phyloP scores from a whole-genome alignment of 2,888 invertebrate genomes.

The Drosophila greeni region DNA sequence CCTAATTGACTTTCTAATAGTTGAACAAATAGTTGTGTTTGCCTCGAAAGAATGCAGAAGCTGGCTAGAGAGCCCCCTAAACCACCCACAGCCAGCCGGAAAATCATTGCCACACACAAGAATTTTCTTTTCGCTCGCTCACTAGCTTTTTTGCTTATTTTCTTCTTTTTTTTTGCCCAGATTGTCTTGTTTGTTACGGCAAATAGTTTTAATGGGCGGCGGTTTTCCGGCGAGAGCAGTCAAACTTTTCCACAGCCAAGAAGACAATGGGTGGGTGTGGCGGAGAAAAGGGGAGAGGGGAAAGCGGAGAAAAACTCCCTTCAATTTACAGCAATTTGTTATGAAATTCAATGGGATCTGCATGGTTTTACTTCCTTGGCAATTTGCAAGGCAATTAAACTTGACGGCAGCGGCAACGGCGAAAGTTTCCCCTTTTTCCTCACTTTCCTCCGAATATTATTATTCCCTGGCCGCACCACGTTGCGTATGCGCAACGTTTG shows the following conservation, averaged over 20 bases:
- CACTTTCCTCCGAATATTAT: background rate
- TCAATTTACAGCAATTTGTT: conserved; percentile 65
- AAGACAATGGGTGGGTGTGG: conserved; percentile 37
- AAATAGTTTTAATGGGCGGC: conserved; percentile 70
- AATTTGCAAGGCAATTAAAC: conserved; percentile 73
- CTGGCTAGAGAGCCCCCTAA: conserved; percentile 42
- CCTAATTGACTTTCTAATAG: conserved; percentile 70
- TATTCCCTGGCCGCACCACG: conserved; percentile 21
- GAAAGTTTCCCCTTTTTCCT: conserved; percentile 15
- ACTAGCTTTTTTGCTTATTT: background rate
- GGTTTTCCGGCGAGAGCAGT: conserved; percentile 51
- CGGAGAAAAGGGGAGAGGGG: background rate
- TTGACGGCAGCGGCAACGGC: conserved; percentile 47
- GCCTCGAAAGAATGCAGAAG: conserved; percentile 46
- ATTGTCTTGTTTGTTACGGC: conserved; percentile 55
- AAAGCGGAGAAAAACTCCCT: conserved; percentile 1
- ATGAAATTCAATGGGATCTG: conserved; percentile 55
- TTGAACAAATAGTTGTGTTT: conserved; percentile 58
- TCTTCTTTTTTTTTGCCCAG: conserved; percentile 1
- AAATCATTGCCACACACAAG: conserved; percentile 50
- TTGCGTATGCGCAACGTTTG: conserved; percentile 55
- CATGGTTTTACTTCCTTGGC: conserved; percentile 43
- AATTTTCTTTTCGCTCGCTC: conserved; percentile 42
- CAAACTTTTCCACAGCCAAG: conserved; percentile 45
- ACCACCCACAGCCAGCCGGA: conserved; percentile 11